Base-by-base conservation (phyloP, 2,888 invertebrate species). In the Phengaris arion region DNA sequence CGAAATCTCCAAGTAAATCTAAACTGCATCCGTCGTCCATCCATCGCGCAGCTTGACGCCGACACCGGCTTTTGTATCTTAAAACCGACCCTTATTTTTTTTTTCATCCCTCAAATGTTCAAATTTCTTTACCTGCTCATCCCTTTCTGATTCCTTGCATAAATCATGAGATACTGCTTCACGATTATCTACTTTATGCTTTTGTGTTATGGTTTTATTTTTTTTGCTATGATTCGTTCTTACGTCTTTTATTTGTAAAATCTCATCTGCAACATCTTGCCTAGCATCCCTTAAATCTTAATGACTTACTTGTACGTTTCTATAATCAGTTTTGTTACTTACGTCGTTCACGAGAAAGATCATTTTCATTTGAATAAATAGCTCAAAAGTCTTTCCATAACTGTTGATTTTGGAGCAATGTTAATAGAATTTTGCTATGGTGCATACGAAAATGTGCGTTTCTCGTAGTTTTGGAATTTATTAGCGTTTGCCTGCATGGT, bases 61-160 rank as follows among this genome's bases (percentile, higher is more conserved):
- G 84, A 91, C 91, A 86, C 90, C 86, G 83, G 85, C 87, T 85
- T 90, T 92, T 91, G 92, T 93, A 87, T 90, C 87, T 87, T 85
- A 88, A 85, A 89, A 85, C 84, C 89, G 89, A 91, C 92, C 93
- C 92, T 91, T 87, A 85, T 87, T 93, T 93, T 91, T 93, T 92
- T 88, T 85, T 84, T 85, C 90, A 90, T 90, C 93, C 93, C 92
- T 91, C 86, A 87, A 91, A 89, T 87, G 92, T 93, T 93, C 87
- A 86, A 91, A 92, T 92, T 92, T 92, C 91, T 91, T 86, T 93
- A 93, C 93, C 93, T 93, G 93, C 90, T 78, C 83, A 83, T 83
- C 84, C 84, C 81, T 83, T 79, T 77, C 12, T 48, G 74, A 55
- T 7, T 64, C 46, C 52, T 15, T 13, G 78, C 81, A 1, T 81